These are phyloP conservation scores for Danio tinwini DNA, from an alignment of 2,797 vertebrate genomes.

Conservation along the genomic window DNA sequence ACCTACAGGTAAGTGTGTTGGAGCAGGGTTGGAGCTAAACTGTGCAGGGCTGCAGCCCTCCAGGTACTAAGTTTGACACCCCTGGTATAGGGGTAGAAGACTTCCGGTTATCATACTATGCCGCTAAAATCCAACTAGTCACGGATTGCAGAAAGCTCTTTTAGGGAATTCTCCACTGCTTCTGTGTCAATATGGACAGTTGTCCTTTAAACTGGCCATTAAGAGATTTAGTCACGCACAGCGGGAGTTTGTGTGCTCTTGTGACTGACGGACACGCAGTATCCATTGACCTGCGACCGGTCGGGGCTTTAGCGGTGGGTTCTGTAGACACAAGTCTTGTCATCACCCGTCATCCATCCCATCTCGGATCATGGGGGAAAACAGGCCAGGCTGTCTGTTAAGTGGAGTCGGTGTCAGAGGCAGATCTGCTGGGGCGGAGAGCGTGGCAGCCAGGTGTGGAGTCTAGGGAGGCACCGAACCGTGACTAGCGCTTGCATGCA, in stretches of 20 bases:
- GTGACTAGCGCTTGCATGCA: constrained; percentile 26
- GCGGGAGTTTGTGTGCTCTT: background rate
- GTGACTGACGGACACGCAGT: constrained; percentile 27
- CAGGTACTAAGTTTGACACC: too few relatives aligned
- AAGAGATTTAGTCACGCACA: constrained; percentile 27
- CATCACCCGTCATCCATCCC: constrained; percentile 28
- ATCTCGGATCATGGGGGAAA: constrained; percentile 11
- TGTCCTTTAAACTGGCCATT: constrained; percentile 7
- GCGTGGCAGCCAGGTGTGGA: constrained; percentile 47
- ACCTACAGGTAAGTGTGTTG: too few relatives aligned
- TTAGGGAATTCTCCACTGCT: background rate
- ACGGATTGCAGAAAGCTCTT: background rate
- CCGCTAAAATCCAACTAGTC: background rate
- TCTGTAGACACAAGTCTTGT: constrained; percentile 23
- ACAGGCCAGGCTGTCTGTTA: constrained; percentile 65
- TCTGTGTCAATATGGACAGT: background rate
- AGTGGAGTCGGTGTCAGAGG: constrained; percentile 58
- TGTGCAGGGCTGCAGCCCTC: too few relatives aligned
- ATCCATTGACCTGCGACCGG: constrained; percentile 18
- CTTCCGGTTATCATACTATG: background rate
- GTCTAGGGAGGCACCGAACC: constrained; percentile 52
- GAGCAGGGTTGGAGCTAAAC: too few relatives aligned
- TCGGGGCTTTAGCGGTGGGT: background rate
- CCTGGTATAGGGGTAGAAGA: background rate
- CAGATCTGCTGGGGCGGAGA: constrained; percentile 59